Conservation (phyloP, 2,888 invertebrate species). For the Mongoloraphidia duomilia region DNA sequence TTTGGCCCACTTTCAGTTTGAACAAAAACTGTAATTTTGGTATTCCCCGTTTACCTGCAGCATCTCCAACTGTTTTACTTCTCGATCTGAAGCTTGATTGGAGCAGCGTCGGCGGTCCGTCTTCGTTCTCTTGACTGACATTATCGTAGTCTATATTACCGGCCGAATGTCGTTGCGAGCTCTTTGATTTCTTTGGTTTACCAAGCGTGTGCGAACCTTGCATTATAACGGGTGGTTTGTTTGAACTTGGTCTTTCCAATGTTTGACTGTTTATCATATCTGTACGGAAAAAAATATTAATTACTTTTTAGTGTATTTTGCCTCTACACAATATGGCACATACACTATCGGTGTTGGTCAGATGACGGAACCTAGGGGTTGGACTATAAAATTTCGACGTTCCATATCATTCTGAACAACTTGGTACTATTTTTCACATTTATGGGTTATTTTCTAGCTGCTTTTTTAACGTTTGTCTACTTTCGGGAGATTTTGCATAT, state of each 20-base stretch:
- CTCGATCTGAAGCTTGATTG: conserved; percentile 55
- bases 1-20: too few relatives aligned
- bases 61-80: conserved; percentile 85
- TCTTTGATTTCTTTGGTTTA: conserved; percentile 63
- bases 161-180: conserved; percentile 65
- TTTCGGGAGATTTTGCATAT: too few relatives aligned
- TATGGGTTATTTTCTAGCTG: too few relatives aligned
- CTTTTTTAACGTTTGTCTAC: too few relatives aligned
- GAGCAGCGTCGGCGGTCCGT: conserved; percentile 30
- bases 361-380: too few relatives aligned
- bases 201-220: conserved; percentile 70
- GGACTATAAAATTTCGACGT: too few relatives aligned
- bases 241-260: conserved; percentile 37
- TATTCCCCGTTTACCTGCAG: conserved; percentile 40
- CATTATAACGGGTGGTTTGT: conserved; percentile 32
- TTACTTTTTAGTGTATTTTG: not conserved
- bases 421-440: too few relatives aligned
- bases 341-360: too few relatives aligned
- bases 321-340: not conserved
- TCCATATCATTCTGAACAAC: too few relatives aligned
- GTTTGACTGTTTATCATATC: conserved; percentile 37
- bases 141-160: conserved; percentile 78
- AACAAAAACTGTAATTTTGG: conserved; percentile 9
- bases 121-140: conserved; percentile 60
- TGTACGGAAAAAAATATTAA: not conserved